Evolutionary conservation across 2,888 invertebrate genomes (phyloP), one percentile per base, ranked within the genome.

Genomic region (Tetropium fuscum): DNA sequence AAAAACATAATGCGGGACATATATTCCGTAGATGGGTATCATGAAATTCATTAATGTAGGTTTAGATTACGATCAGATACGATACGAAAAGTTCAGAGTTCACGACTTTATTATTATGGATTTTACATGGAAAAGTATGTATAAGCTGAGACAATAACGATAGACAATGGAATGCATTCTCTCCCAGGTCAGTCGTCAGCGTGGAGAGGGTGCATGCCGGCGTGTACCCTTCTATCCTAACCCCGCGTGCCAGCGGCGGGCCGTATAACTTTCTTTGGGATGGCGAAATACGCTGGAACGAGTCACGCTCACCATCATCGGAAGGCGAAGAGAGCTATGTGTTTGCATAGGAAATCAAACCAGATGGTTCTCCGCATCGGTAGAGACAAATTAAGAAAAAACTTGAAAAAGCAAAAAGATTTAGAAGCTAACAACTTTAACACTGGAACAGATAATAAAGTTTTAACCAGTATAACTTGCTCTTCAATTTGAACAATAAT

Each of bases 151-250:
- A 40, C 51, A 40, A 51, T 40, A 51, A 34, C 16, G 38, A 22
- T 27, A 66, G 58, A 58, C 63, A 66, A 58, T 58, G 58, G 57
- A 30, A 59, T 71, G 72, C 71, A 69, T 71, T 72, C 69, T 72
- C 70, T 71, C 69, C 71, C 69, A 73, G 71, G 73, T 73, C 73
- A 73, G 70, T 71, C 72, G 58, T 53, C 57, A 49, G 44, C 16
- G 40, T 6, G 36, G 30, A 30, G 22, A 53, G 58, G 62, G 56
- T 53, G 58, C 58, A 53, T 56, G 36, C 53, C 54, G 58, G 38
- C 63, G 53, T 57, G 25, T 53, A 36, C 48, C 41, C 51, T 41
- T 49, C 57, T 40, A 38, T 36, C 44, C 57, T 49, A 49, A 45
- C 57, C 57, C 40, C 54, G 10, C 34, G 10, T 13, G n/a, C 1